phyloP scores from a whole-genome alignment of 2,888 invertebrate genomes.

The Hypselothyrea guttata region DNA sequence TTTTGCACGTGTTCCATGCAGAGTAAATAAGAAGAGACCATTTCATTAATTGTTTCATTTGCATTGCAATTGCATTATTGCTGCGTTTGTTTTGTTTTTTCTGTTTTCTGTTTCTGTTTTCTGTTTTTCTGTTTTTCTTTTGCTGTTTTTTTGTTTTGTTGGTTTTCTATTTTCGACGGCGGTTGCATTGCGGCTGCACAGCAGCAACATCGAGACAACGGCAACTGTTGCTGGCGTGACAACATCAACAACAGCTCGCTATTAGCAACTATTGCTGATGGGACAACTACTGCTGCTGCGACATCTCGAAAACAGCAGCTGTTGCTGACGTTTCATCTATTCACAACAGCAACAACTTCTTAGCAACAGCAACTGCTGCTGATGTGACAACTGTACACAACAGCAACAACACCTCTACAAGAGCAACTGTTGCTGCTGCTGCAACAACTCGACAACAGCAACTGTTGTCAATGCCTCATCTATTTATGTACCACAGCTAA shows the following conservation, averaged over 20 bases:
- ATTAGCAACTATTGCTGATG: too few relatives aligned
- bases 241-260: too few relatives aligned
- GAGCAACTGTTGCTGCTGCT: conserved; percentile 24
- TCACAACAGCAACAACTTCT: too few relatives aligned
- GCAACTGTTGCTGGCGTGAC: too few relatives aligned
- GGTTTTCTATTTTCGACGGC: conserved; percentile 10
- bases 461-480: conserved; percentile 33
- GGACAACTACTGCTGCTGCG: conserved; percentile 16
- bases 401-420: too few relatives aligned
- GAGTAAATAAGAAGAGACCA: conserved; percentile 77
- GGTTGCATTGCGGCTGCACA: not conserved
- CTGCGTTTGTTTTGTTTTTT: conserved; percentile 20
- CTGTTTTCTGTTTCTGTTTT: conserved; percentile 21
- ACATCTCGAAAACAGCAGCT: conserved; percentile 1
- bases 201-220: too few relatives aligned
- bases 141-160: conserved; percentile 19
- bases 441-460: not conserved
- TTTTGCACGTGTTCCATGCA: conserved; percentile 61
- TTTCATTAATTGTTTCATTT: conserved; percentile 46
- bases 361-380: conserved; percentile 6
- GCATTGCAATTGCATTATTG: conserved; percentile 30
- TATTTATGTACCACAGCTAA: conserved; percentile 24
- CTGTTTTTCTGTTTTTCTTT: conserved; percentile 14
- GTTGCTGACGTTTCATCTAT: too few relatives aligned
- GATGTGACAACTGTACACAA: conserved; percentile 25